phyloP scores from a whole-genome alignment of 2,888 invertebrate genomes.

The Hyles lineata region DNA sequence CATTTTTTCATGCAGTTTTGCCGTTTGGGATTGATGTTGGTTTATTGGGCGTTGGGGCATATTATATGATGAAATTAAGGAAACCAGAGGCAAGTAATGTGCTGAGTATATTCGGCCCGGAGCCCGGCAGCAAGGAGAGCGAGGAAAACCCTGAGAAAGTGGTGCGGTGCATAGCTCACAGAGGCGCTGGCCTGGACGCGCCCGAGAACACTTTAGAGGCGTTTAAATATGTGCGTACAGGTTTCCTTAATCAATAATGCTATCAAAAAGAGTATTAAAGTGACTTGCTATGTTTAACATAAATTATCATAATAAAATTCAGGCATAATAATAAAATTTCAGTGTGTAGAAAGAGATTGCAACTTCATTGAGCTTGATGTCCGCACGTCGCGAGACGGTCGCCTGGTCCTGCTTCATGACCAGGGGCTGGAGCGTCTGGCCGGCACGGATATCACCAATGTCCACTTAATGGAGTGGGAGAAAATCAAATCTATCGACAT shows the following conservation, averaged over 20 bases:
- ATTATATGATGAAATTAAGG: conserved; percentile 67
- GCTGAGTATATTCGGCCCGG: conserved; percentile 82
- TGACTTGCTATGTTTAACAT: background rate
- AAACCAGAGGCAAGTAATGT: conserved; percentile 71
- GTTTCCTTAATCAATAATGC: conserved; percentile 32
- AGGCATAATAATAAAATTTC: conserved; percentile 41
- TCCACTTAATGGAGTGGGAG: conserved; percentile 86
- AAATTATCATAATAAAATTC: background rate
- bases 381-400: conserved; percentile 88
- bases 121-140: conserved; percentile 73
- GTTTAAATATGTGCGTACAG: conserved; percentile 86
- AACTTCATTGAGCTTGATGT: conserved; percentile 92
- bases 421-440: conserved; percentile 87
- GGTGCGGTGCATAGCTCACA: conserved; percentile 88
- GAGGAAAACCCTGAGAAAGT: conserved; percentile 72
- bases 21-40: conserved; percentile 75
- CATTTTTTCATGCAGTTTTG: conserved; percentile 69
- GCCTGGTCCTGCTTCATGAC: conserved; percentile 92
- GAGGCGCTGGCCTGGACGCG: conserved; percentile 90
- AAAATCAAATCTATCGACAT: conserved; percentile 87
- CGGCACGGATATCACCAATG: conserved; percentile 79
- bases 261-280: background rate
- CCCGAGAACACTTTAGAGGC: conserved; percentile 92
- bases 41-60: conserved; percentile 64
- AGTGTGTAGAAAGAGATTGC: conserved; percentile 90